Evolutionary conservation across 2,888 invertebrate species (phyloP), one percentile per base, ranked within the genome.

Genomic region (Crepidodera aurea): DNA sequence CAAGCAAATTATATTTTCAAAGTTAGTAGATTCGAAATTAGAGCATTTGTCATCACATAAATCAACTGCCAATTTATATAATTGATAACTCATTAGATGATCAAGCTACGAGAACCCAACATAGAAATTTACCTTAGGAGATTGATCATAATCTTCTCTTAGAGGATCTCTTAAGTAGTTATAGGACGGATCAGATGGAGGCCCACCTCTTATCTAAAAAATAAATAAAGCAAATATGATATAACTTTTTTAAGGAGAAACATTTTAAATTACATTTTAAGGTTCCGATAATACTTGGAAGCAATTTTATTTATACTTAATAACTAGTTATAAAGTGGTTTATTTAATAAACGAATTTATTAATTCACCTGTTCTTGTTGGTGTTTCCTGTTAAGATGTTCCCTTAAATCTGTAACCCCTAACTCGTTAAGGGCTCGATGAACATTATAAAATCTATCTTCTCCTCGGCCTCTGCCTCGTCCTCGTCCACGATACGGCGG

Each of bases 101-200:
- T n/a, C n/a, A n/a, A n/a, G n/a, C n/a, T n/a, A n/a, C n/a, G n/a
- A n/a, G n/a, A n/a, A n/a, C n/a, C n/a, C 22, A 22, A 22, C 2
- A 22, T 22, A 22, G 6, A 22, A 22, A 2, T 22, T 27, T 60
- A 65, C 64, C 60, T 59, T 65, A 13, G 54, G 19, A 18, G 42
- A 12, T 19, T 32, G 27, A 13, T 55, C 27, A 4, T 40, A n/a
- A 48, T 56, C 15, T 19, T 72, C 78, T 50, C 77, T 65, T 16
- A 69, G 46, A 6, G 76, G 73, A 67, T 78, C 77, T 55, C 68
- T 75, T 55, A 77, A 65, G 65, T 70, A 75, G 61, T 72, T 76
- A 44, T 74, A 75, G 7, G 73, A 59, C 16, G 78, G 77, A 64
- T 77, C 78, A 15, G 74, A 70, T 8, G 78, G 78, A 12, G 77